Percentiles rank a stretch among this genome's conserved stretches.
Conservation (phyloP, 2,113 vertebrate species). For the Montifringilla adamsi region DNA sequence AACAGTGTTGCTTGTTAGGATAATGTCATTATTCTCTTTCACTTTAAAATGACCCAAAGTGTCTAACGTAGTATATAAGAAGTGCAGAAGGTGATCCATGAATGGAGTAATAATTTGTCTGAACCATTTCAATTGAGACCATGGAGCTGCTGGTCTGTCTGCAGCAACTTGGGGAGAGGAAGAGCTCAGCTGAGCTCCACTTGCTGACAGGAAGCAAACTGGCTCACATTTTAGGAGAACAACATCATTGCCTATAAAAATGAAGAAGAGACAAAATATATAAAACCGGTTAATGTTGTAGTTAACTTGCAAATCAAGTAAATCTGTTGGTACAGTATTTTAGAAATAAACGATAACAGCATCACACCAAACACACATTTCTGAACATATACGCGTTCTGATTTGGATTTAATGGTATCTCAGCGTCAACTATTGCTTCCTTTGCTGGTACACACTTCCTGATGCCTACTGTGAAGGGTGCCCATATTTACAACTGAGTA, state of each 20-base stretch:
- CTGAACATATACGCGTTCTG: conserved; percentile 68
- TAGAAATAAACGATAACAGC: conserved; percentile 80
- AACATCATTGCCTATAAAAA: conserved; percentile 79
- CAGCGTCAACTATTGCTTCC: conserved; percentile 78
- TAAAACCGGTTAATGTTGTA: conserved; percentile 82
- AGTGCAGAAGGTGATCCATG: conserved; percentile 1
- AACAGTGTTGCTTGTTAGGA: background rate
- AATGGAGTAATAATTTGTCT: background rate
- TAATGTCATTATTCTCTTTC: conserved; percentile 9
- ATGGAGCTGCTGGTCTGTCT: conserved; percentile 41
- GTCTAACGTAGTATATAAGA: background rate
- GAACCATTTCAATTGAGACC: background rate
- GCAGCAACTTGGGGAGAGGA: conserved; percentile 61
- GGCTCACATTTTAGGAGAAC: conserved; percentile 79
- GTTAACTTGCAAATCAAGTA: conserved; percentile 84
- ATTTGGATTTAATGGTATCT: conserved; percentile 81
- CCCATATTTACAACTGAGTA: conserved; percentile 84
- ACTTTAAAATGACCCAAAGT: background rate
- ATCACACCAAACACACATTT: conserved; percentile 82
- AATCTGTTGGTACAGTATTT: conserved; percentile 83
- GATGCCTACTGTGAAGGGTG: conserved; percentile 82
- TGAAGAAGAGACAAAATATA: conserved; percentile 81
- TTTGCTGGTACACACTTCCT: conserved; percentile 82
- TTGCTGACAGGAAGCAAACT: conserved; percentile 82
- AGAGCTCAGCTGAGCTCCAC: conserved; percentile 77